These are phyloP conservation scores for Sebastolobus alascanus DNA, from an alignment of 2,797 vertebrate species.

Conservation along the genomic window DNA sequence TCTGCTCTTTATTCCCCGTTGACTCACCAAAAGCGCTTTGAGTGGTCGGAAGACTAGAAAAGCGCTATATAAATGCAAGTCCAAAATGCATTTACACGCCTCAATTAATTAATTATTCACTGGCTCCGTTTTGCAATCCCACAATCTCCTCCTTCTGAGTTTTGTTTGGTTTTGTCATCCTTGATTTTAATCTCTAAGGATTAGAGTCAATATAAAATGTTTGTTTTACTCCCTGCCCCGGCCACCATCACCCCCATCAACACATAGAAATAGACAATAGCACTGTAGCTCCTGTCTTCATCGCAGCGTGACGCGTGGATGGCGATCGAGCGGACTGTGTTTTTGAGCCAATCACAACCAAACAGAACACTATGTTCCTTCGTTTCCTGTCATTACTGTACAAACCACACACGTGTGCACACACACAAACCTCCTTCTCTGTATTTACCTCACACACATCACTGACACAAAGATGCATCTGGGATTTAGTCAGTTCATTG, in stretches of 20 bases:
- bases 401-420: conserved; percentile 7
- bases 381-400: conserved; percentile 36
- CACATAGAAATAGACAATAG: not conserved
- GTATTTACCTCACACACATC: conserved; percentile 14
- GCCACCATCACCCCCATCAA: not conserved
- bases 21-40: too few species aligned
- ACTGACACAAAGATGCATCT: conserved; percentile 15
- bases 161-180: conserved; percentile 48
- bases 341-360: conserved; percentile 15
- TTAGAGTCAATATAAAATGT: conserved; percentile 25
- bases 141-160: conserved; percentile 1
- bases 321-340: not conserved
- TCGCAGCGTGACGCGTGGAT: conserved; percentile 1
- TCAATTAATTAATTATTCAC: conserved; percentile 57
- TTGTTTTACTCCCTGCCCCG: conserved; percentile 9
- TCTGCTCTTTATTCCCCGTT: conserved; percentile 18
- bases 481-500: not conserved
- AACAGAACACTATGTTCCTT: conserved; percentile 26
- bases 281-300: not conserved
- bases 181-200: conserved; percentile 29
- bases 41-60: too few species aligned
- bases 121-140: not conserved
- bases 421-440: conserved; percentile 2
- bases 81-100: conserved; percentile 42
- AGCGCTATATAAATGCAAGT: too few species aligned